A percentile compares a stretch with the other conserved stretches of the same genome.
Conservation (phyloP, 2,797 vertebrate genomes). For the Ptychadena robeensis region DNA sequence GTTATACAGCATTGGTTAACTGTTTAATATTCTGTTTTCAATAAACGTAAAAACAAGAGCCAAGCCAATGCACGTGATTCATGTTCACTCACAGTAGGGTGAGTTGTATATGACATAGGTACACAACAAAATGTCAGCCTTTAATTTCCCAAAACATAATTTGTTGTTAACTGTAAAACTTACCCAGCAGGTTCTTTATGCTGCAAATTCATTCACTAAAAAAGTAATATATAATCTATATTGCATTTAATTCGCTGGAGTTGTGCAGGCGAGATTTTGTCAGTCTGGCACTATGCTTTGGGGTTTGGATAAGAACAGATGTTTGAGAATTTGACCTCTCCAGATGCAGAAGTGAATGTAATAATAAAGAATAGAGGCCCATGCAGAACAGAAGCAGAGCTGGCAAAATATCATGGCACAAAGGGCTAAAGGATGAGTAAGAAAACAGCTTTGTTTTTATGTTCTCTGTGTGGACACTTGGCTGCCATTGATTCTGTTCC, state of each 20-base stretch:
- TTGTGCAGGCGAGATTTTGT: constrained; percentile 16
- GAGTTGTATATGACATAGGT: neutral
- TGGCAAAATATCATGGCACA: constrained; percentile 46
- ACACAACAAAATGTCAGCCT: neutral
- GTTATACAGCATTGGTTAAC: no score
- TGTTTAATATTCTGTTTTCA: no score
- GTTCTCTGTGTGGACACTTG: constrained; percentile 14
- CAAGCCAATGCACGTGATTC: neutral
- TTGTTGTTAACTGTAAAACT: neutral
- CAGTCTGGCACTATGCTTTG: constrained; percentile 11
- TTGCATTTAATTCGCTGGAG: constrained; percentile 30
- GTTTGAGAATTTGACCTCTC: constrained; percentile 47
- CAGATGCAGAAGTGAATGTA: constrained; percentile 42
- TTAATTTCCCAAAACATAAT: neutral
- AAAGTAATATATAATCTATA: constrained; percentile 12
- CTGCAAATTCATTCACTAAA: neutral
- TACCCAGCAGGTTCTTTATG: neutral
- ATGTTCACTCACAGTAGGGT: neutral
- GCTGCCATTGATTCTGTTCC: constrained; percentile 36
- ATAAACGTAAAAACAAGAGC: neutral
- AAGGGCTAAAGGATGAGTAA: constrained; percentile 30
- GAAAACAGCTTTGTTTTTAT: constrained; percentile 47
- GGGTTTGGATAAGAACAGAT: constrained; percentile 48
- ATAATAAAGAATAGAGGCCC: constrained; percentile 23
- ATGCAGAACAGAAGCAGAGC: constrained; percentile 16